Evolutionary conservation across 2,888 invertebrate genomes (phyloP).

Genomic region (Pemphredon lugubris): DNA sequence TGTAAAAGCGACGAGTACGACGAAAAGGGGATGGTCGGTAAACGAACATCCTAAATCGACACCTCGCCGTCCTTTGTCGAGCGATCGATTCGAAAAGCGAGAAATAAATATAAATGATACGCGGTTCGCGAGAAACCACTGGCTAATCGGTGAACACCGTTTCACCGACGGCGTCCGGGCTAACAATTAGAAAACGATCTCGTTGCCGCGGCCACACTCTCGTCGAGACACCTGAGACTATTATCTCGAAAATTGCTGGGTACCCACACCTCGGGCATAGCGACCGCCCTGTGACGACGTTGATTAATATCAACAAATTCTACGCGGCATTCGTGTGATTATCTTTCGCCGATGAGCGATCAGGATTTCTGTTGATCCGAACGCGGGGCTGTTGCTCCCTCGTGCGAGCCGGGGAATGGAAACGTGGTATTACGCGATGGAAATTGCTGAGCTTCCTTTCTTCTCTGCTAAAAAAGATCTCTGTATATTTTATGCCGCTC

Average conservation of each 20-base stretch:
- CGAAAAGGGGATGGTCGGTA: no score
- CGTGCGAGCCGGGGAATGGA: not conserved
- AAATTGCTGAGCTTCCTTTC: conserved; percentile 30
- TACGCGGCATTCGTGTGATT: no score
- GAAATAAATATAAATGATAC: no score
- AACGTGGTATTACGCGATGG: not conserved
- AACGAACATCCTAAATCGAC: no score
- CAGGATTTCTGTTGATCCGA: conserved; percentile 19
- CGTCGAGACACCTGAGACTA: conserved; percentile 19
- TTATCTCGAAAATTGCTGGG: conserved; percentile 39
- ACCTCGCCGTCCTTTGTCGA: no score
- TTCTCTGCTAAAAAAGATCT: not conserved
- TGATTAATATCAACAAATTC: conserved; percentile 61
- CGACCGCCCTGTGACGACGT: conserved; percentile 40
- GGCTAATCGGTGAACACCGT: no score
- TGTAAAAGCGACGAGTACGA: no score
- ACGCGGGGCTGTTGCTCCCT: conserved; percentile 28
- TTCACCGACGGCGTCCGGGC: no score
- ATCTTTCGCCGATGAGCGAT: no score
- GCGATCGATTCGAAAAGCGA: no score
- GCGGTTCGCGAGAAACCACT: no score
- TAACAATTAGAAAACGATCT: conserved; percentile 40
- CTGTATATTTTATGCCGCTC: not conserved
- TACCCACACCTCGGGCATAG: conserved; percentile 21
- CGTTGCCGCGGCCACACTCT: not conserved